These are phyloP conservation scores for Pluvialis apricaria DNA, from an alignment of 2,113 vertebrate genomes.

Conservation along the genomic window DNA sequence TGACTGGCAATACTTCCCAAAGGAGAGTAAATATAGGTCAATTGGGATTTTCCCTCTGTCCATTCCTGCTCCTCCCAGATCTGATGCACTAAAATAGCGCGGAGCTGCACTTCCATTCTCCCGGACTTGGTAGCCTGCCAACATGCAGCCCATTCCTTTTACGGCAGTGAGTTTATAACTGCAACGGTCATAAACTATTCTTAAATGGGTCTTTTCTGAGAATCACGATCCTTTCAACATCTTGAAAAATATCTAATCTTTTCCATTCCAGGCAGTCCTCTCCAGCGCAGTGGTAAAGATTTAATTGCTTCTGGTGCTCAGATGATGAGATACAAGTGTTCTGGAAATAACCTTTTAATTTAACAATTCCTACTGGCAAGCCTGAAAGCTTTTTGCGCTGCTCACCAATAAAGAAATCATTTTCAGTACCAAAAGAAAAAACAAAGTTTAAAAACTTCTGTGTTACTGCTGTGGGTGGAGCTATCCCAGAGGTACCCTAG, in stretches of 20 bases:
- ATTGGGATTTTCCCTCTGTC: background rate
- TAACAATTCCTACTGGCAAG: constrained; percentile 28
- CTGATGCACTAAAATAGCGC: background rate
- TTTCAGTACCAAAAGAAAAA: background rate
- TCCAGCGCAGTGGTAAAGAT: background rate
- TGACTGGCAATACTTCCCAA: background rate
- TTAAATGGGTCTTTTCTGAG: constrained; percentile 32
- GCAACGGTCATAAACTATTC: background rate
- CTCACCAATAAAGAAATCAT: background rate
- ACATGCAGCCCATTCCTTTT: constrained; percentile 20
- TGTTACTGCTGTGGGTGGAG: background rate
- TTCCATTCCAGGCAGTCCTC: constrained; percentile 5
- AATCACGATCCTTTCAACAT: constrained; percentile 10
- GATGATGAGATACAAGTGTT: constrained; percentile 32
- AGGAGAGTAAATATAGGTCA: background rate
- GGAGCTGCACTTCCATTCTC: constrained; percentile 7
- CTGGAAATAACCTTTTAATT: constrained; percentile 45
- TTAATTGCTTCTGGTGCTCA: constrained; percentile 41
- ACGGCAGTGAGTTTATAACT: constrained; percentile 27
- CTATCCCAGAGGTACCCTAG: background rate
- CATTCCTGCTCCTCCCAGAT: background rate
- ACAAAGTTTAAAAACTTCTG: background rate
- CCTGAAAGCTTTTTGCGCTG: background rate
- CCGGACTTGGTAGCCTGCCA: background rate
- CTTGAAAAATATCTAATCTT: constrained; percentile 33